These are phyloP conservation scores for Maniola jurtina DNA, from an alignment of 1,140 invertebrate species.

Conservation along the genomic window DNA sequence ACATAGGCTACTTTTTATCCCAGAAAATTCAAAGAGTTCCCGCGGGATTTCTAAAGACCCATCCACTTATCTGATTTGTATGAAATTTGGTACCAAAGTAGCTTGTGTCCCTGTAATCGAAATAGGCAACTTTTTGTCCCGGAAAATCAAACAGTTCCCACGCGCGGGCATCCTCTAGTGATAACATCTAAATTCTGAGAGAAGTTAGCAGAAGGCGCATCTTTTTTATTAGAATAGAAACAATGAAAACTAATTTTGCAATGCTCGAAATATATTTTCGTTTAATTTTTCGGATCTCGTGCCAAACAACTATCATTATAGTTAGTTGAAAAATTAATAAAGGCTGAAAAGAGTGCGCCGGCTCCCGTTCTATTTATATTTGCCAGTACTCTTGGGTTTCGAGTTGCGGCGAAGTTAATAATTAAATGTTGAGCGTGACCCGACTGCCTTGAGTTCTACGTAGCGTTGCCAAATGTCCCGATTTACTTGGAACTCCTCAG, in stretches of 20 bases:
- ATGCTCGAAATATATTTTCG: not conserved
- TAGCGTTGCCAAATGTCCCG: slow-evolving; percentile 6
- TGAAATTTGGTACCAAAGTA: too few relatives aligned
- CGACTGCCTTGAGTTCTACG: slow-evolving; percentile 20
- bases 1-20: too few relatives aligned
- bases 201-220: too few relatives aligned
- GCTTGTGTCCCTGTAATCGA: too few relatives aligned
- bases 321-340: slow-evolving; percentile 33
- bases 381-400: slow-evolving; percentile 31
- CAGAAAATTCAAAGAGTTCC: too few relatives aligned
- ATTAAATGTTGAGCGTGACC: slow-evolving; percentile 41
- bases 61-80: too few relatives aligned
- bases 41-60: too few relatives aligned
- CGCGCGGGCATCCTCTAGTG: too few relatives aligned
- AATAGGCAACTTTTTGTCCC: too few relatives aligned
- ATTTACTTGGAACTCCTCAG: not conserved
- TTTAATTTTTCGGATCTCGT: slow-evolving; percentile 22
- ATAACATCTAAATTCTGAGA: too few relatives aligned
- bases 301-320: slow-evolving; percentile 19
- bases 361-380: slow-evolving; percentile 28
- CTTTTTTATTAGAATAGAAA: not conserved
- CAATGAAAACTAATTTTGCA: not conserved
- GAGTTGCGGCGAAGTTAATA: slow-evolving; percentile 36
- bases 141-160: too few relatives aligned
- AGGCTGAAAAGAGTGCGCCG: slow-evolving; percentile 25